Percentiles rank a stretch among this genome's conserved stretches.
These are phyloP conservation scores for Macrobrachium rosenbergii DNA, from an alignment of 1,140 invertebrate genomes.

Conservation along the genomic window DNA sequence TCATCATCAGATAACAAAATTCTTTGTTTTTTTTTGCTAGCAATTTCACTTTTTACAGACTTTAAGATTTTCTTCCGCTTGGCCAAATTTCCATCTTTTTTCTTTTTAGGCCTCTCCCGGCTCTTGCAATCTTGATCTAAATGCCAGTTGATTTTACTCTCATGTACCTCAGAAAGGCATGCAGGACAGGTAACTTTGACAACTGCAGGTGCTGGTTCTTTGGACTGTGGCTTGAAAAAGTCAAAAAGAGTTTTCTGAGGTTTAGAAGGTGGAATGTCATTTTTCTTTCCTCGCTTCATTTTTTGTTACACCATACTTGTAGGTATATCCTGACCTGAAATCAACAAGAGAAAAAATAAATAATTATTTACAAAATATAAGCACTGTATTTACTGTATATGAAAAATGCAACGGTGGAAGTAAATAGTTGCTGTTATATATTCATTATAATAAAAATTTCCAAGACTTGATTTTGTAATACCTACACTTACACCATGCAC, in stretches of 20 bases:
- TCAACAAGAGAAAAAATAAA: too few species aligned
- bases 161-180: slow-evolving; percentile 19
- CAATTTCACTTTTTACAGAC: neutral
- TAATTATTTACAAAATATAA: too few species aligned
- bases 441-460: too few species aligned
- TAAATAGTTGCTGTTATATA: too few species aligned
- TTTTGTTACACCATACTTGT: slow-evolving; percentile 1
- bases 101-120: slow-evolving; percentile 4
- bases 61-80: neutral
- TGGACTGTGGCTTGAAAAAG: neutral
- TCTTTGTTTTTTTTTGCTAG: slow-evolving; percentile 10
- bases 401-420: too few species aligned
- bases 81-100: slow-evolving; percentile 20
- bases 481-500: too few species aligned
- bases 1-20: slow-evolving; percentile 32
- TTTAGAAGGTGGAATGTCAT: neutral
- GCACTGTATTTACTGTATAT: too few species aligned
- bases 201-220: neutral
- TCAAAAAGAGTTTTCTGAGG: slow-evolving; percentile 18
- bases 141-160: slow-evolving; percentile 51
- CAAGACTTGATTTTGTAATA: too few species aligned
- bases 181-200: slow-evolving; percentile 40
- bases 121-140: slow-evolving; percentile 54
- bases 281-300: slow-evolving; percentile 7
- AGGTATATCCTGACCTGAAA: too few species aligned